phyloP scores from a whole-genome alignment of 2,888 invertebrate species.

The Euzophera pinguis region DNA sequence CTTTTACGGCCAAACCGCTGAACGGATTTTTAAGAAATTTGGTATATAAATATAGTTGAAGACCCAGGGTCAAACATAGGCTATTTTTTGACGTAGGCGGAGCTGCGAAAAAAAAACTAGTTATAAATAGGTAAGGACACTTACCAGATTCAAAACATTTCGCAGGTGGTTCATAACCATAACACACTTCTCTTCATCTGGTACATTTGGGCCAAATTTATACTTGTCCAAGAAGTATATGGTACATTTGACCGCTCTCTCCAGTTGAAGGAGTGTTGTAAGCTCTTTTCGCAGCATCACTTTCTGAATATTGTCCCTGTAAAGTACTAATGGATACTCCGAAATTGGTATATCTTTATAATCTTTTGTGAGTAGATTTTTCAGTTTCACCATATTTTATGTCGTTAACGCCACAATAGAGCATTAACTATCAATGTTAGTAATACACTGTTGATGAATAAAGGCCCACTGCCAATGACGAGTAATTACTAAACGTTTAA shows the following conservation, averaged over 20 bases:
- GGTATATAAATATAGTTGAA: no score
- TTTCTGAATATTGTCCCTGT: not conserved
- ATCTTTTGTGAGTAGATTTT: not conserved
- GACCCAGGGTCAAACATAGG: no score
- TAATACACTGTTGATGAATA: no score
- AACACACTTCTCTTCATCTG: conserved; percentile 21
- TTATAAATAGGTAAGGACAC: not conserved
- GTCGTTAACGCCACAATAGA: not conserved
- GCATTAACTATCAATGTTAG: no score
- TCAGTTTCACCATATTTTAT: not conserved
- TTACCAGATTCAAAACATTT: conserved; percentile 32
- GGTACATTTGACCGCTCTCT: conserved; percentile 23
- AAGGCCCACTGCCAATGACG: no score
- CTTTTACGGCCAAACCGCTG: no score
- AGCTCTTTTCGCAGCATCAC: not conserved
- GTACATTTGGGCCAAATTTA: conserved; percentile 4
- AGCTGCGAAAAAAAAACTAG: no score
- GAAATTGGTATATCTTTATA: not conserved
- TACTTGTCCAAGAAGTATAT: conserved; percentile 20
- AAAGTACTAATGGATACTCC: not conserved
- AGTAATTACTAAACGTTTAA: no score
- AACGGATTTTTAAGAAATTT: no score
- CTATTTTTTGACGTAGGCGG: no score
- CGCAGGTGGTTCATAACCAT: conserved; percentile 31
- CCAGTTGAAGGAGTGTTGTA: not conserved